Base-by-base conservation (phyloP, 2,888 invertebrate genomes). In the Ophion slaviceki region DNA sequence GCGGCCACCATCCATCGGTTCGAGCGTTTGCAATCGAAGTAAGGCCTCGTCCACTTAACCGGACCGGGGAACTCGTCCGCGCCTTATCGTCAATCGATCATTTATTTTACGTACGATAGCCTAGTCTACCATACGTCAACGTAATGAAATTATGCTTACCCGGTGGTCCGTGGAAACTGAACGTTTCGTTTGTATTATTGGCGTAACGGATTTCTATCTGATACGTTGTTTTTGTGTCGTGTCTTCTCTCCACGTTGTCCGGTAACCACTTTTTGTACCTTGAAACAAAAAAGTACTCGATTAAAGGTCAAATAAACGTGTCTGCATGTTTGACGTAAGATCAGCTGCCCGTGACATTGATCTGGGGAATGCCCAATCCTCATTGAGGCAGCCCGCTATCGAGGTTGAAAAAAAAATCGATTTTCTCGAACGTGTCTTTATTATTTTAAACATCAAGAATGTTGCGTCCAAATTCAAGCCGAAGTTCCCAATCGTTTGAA, bases 1-100 rank as follows among this genome's bases (percentile, higher is more conserved):
- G 99, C 99, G 36, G 97, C 97, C 10, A 99, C 97, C 57, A 99
- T 95, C 99, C 99, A 99, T 92, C 98, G 97, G 94, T 99, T 99
- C 0, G 99, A 97, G 87, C 99, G 95, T 6, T 98, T 98, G 93
- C 99, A 99, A 95, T 99, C 99, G 93, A 98, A 99, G 93, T 99
- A 99, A 0, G 99, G 99, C 82, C 97, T 95, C 0, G 98, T 98
- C 97, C 98, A 99, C 93, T 97, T 97, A 0, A 99, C 98, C 17
- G 99, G 99, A 1, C 99, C 98, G 2, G 97, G 98, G 90, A 95
- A 95, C 95, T 98, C 98, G 94, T 98, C 98, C 88, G 98, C 97
- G 62, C 97, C 95, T 95, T 86, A 66, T 4, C 47, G 47, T 10
- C 47, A 47, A 47, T 47, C 1, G 14, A 3, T 47, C 47, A 47